Conservation (phyloP, 2,113 vertebrate genomes). For the Andinoacara biseriatus region DNA sequence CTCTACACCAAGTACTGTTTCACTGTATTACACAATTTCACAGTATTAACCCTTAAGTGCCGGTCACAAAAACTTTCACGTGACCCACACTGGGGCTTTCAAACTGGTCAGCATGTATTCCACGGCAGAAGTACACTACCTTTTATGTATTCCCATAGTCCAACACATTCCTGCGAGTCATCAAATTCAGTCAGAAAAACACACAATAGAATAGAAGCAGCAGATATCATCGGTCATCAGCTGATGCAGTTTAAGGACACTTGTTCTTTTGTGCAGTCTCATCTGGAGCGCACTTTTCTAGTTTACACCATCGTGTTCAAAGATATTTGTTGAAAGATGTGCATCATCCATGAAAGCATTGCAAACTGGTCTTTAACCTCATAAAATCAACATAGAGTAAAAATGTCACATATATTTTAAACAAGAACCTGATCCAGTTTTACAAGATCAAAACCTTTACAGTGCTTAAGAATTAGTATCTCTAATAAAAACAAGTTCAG, state of each 20-base stretch:
- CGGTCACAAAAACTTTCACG: neutral
- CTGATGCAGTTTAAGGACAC: slow-evolving; percentile 11
- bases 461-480: neutral
- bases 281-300: neutral
- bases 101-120: neutral
- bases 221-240: neutral
- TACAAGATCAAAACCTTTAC: neutral
- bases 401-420: neutral
- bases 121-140: neutral
- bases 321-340: neutral
- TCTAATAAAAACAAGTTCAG: neutral
- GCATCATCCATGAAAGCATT: neutral
- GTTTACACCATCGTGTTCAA: neutral
- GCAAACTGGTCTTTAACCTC: neutral
- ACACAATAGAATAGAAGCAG: neutral
- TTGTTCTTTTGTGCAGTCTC: neutral
- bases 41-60: neutral
- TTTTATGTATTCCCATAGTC: neutral
- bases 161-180: neutral
- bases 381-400: neutral
- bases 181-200: neutral
- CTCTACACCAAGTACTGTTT: neutral
- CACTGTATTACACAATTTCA: neutral
- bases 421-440: neutral
- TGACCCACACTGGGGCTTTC: neutral